phyloP scores from a whole-genome alignment of 2,113 vertebrate genomes.

The Colius striatus region DNA sequence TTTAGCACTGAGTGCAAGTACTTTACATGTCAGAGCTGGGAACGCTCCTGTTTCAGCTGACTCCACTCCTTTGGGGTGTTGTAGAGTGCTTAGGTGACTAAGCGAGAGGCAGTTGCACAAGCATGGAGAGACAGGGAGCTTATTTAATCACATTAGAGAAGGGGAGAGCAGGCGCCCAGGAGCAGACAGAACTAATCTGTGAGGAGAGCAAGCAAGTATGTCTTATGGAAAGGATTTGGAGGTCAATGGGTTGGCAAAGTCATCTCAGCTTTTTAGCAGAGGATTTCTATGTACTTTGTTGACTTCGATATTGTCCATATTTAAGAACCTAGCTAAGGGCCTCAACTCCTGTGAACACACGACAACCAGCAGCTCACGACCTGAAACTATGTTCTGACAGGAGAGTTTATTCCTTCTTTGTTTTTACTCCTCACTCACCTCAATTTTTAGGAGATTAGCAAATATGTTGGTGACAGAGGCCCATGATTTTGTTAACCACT shows the following conservation, averaged over 20 bases:
- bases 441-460: neutral
- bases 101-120: constrained; percentile 47
- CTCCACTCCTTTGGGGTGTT: constrained; percentile 56
- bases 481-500: neutral
- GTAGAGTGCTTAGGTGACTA: constrained; percentile 55
- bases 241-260: neutral
- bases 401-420: neutral
- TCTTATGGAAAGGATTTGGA: neutral
- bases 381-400: neutral
- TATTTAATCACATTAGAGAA: constrained; percentile 49
- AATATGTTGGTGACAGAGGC: neutral
- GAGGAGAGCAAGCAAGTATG: neutral
- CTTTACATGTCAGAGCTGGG: constrained; percentile 67
- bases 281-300: neutral
- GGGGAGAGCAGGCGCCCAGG: constrained; percentile 35
- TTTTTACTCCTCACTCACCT: neutral
- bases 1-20: constrained; percentile 57
- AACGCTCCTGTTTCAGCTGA: constrained; percentile 67
- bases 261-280: neutral
- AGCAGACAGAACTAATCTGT: constrained; percentile 36
- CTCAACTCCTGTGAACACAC: neutral
- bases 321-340: neutral
- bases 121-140: constrained; percentile 43
- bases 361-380: neutral
- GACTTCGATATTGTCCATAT: neutral